Conservation (phyloP, 2,888 invertebrate species). For the Ypsolopha sequella region DNA sequence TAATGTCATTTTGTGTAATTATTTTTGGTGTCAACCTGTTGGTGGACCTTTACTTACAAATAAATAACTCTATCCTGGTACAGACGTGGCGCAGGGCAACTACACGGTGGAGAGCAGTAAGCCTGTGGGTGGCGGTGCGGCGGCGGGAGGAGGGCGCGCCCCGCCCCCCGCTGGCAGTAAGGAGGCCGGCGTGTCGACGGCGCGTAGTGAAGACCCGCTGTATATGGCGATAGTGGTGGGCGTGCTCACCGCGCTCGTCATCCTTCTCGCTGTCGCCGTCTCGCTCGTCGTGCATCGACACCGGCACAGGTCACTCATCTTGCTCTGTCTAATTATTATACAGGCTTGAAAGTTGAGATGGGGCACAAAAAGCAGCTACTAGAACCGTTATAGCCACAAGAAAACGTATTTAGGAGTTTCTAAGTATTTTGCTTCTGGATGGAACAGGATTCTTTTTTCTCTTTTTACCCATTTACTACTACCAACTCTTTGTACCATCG, state of each 20-base stretch:
- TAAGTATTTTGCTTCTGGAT: too few species aligned
- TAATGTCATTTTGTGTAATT: too few species aligned
- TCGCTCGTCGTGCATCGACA: conserved; percentile 80
- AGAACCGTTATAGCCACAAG: too few species aligned
- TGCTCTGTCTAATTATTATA: conserved; percentile 18
- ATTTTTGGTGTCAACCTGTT: too few species aligned
- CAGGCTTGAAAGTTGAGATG: too few species aligned
- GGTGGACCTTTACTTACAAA: too few species aligned
- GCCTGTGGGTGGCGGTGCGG: conserved; percentile 53
- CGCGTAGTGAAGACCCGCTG: conserved; percentile 77
- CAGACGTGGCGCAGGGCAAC: conserved; percentile 79
- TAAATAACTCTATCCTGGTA: too few species aligned
- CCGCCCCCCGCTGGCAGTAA: conserved; percentile 28
- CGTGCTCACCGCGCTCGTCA: conserved; percentile 79
- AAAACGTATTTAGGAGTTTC: too few species aligned
- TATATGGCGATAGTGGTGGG: conserved; percentile 84
- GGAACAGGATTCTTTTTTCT: too few species aligned
- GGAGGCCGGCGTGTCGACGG: conserved; percentile 75
- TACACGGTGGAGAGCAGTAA: conserved; percentile 77
- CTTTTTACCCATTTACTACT: too few species aligned
- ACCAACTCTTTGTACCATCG: too few species aligned
- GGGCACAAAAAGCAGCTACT: too few species aligned
- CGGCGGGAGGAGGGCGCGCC: conserved; percentile 44
- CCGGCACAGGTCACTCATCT: conserved; percentile 79
- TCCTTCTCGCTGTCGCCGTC: conserved; percentile 79